These are phyloP conservation scores for Calycopis cecrops DNA, from an alignment of 1,140 invertebrate genomes.

Conservation along the genomic window DNA sequence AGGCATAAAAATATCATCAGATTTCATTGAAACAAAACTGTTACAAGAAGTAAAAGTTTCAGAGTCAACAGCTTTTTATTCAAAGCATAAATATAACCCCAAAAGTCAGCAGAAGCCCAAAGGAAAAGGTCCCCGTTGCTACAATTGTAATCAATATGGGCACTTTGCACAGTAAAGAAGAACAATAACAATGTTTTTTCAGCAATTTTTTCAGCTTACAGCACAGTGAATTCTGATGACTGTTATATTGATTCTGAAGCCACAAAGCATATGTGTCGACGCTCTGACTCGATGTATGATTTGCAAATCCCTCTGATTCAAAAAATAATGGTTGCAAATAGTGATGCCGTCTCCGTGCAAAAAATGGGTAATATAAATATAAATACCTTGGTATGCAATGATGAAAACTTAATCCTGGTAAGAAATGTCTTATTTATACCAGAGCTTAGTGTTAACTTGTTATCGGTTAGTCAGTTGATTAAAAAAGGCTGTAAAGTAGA, in stretches of 20 bases:
- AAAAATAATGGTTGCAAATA: constrained; percentile 29
- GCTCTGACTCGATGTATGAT: constrained; percentile 31
- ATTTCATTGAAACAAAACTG: constrained; percentile 49
- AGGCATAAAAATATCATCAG: constrained; percentile 33
- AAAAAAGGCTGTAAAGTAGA: constrained; percentile 33
- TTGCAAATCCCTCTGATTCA: constrained; percentile 26
- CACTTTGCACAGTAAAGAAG: constrained; percentile 23
- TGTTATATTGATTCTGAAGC: constrained; percentile 33
- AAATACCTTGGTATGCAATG: constrained; percentile 9
- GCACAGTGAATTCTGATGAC: constrained; percentile 16
- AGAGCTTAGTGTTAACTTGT: constrained; percentile 28
- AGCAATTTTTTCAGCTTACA: constrained; percentile 34
- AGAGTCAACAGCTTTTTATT: constrained; percentile 21
- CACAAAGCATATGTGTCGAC: constrained; percentile 29
- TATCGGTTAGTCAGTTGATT: constrained; percentile 32
- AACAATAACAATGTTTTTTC: constrained; percentile 25
- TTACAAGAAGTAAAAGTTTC: constrained; percentile 38
- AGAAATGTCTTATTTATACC: constrained; percentile 37
- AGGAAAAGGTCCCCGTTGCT: constrained; percentile 28
- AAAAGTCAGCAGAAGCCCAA: constrained; percentile 17
- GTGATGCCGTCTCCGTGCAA: constrained; percentile 26
- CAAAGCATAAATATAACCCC: constrained; percentile 24
- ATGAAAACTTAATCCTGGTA: constrained; percentile 25
- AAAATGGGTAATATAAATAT: constrained; percentile 34
- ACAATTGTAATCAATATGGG: constrained; percentile 32